Percentiles rank a stretch among this genome's conserved stretches.
phyloP scores from a whole-genome alignment of 1,140 invertebrate genomes.

The Trichomalopsis sarcophagae region DNA sequence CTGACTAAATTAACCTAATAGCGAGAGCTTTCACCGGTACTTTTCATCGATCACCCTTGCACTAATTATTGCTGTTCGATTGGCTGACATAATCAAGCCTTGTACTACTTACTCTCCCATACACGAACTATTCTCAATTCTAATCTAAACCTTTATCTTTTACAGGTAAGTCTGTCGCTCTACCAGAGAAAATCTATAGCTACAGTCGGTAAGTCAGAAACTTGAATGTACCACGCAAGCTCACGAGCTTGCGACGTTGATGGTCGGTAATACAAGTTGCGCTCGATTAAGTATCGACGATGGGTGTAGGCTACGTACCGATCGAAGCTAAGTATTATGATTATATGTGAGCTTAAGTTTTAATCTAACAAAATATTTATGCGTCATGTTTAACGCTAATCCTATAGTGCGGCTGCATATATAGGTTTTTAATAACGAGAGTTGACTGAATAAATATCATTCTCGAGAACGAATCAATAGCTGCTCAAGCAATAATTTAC shows the following conservation, averaged over 20 bases:
- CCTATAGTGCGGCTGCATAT: too few relatives aligned
- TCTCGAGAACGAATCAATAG: neutral
- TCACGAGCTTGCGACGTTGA: neutral
- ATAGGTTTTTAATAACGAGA: too few relatives aligned
- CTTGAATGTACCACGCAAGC: neutral
- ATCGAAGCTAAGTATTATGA: neutral
- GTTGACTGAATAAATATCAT: too few relatives aligned
- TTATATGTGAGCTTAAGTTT: neutral
- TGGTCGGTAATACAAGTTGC: constrained; percentile 10
- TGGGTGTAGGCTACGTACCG: neutral
- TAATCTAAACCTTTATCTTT: constrained; percentile 18
- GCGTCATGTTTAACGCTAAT: too few relatives aligned
- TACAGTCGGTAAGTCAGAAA: constrained; percentile 43
- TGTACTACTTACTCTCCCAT: neutral
- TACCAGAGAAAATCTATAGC: neutral
- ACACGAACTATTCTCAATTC: neutral
- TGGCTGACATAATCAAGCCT: neutral
- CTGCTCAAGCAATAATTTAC: too few relatives aligned
- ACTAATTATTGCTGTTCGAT: neutral
- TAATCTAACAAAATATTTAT: neutral
- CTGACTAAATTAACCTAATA: neutral
- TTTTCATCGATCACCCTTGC: neutral
- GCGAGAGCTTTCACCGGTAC: neutral
- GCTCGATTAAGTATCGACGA: neutral
- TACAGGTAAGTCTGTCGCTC: constrained; percentile 39